A percentile compares a stretch with the other conserved stretches of the same genome.
Evolutionary conservation across 2,797 vertebrate genomes (phyloP).

Genomic region (Tolypeutes matacus): DNA sequence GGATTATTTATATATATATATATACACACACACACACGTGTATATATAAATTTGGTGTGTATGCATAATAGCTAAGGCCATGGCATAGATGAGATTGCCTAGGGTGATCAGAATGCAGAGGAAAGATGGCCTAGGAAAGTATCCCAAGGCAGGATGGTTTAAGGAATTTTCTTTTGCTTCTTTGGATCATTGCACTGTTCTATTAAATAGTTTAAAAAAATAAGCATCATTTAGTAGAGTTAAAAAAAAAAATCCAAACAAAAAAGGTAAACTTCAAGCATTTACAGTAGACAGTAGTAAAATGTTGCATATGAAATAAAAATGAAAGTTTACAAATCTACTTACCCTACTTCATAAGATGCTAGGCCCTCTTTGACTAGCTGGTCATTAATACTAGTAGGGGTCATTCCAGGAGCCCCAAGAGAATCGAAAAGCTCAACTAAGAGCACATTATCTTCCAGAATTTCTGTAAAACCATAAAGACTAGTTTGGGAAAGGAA

Average conservation of each 20-base stretch:
- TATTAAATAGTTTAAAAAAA: constrained; percentile 83
- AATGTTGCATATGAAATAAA: constrained; percentile 25
- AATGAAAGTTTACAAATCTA: constrained; percentile 58
- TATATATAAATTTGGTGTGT: not conserved
- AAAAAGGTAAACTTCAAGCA: not conserved
- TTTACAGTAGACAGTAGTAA: not conserved
- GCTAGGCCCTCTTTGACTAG: constrained; percentile 89
- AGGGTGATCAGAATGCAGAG: not conserved
- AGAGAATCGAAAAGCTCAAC: constrained; percentile 87
- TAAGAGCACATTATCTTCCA: constrained; percentile 84
- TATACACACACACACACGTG: too few relatives aligned
- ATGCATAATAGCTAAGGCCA: not conserved
- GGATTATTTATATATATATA: not conserved
- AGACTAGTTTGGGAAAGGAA: constrained; percentile 65
- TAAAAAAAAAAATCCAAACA: not conserved
- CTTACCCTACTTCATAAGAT: constrained; percentile 86
- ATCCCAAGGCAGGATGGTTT: not conserved
- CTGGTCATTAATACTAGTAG: constrained; percentile 87
- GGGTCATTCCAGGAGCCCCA: constrained; percentile 65
- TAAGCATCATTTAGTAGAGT: not conserved
- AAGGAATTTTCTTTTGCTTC: constrained; percentile 83
- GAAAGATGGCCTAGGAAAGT: not conserved
- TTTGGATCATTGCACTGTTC: constrained; percentile 87
- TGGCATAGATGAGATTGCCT: not conserved
- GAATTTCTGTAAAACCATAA: constrained; percentile 86